A percentile compares a stretch with the other conserved stretches of the same genome.
Conservation (phyloP, 2,888 invertebrate species). For the Margaritifera margaritifera region DNA sequence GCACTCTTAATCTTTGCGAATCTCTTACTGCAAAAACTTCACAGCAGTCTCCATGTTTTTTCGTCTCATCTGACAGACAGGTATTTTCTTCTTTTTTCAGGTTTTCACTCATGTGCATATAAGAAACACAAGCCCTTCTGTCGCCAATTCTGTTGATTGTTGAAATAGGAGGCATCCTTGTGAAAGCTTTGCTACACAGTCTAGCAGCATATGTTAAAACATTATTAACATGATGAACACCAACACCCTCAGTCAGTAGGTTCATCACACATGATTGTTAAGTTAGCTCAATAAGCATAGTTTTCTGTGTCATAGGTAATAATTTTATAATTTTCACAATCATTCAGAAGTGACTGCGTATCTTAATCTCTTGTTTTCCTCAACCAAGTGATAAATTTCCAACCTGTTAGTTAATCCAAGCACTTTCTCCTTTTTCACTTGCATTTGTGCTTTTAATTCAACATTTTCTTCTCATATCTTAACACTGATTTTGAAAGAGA, state of each 20-base stretch:
- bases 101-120: constrained; percentile 14
- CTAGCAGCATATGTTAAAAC: constrained; percentile 11
- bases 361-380: too few relatives aligned
- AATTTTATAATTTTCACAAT: too few relatives aligned
- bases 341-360: too few relatives aligned
- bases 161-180: constrained; percentile 15
- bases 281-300: too few relatives aligned
- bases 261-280: too few relatives aligned
- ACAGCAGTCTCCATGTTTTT: constrained; percentile 18
- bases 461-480: too few relatives aligned
- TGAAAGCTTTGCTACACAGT: constrained; percentile 16
- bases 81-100: constrained; percentile 7
- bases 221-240: constrained; percentile 25
- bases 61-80: constrained; percentile 16
- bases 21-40: constrained; percentile 23
- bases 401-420: too few relatives aligned
- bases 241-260: constrained; percentile 10
- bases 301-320: too few relatives aligned
- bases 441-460: too few relatives aligned
- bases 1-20: constrained; percentile 16
- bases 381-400: too few relatives aligned
- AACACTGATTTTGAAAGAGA: too few relatives aligned
- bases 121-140: constrained; percentile 17
- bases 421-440: too few relatives aligned
- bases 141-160: constrained; percentile 23